phyloP scores from a whole-genome alignment of 2,888 invertebrate species.

The Trichogramma dendrolimi region DNA sequence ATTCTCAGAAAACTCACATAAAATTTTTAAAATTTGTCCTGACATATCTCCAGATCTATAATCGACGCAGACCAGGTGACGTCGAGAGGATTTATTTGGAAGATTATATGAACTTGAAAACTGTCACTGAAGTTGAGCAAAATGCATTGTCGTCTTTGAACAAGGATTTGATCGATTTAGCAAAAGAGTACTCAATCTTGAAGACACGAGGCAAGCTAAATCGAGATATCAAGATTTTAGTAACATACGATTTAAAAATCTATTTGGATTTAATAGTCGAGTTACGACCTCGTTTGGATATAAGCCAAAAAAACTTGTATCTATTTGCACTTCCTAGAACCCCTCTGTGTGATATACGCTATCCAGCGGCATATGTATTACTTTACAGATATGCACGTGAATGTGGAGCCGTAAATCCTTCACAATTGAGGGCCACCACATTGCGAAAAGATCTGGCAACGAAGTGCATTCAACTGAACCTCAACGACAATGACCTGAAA shows the following conservation, averaged over 20 bases:
- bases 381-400: not conserved
- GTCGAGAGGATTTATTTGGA: not conserved
- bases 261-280: not conserved
- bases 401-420: not conserved
- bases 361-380: not conserved
- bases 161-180: not conserved
- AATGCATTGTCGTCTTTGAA: too few species aligned
- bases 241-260: not conserved
- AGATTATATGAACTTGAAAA: not conserved
- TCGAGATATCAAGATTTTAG: not conserved
- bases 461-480: not conserved
- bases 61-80: not conserved
- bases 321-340: conserved; percentile 9
- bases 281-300: not conserved
- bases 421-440: not conserved
- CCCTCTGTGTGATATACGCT: not conserved
- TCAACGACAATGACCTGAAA: not conserved
- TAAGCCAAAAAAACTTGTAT: conserved; percentile 1
- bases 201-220: not conserved
- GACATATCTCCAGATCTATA: not conserved
- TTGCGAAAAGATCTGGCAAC: conserved; percentile 10
- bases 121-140: not conserved
- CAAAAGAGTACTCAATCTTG: not conserved
- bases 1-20: not conserved
- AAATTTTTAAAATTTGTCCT: not conserved